Conservation (phyloP, 2,113 vertebrate genomes). For the Neopipo cinnamomea region DNA sequence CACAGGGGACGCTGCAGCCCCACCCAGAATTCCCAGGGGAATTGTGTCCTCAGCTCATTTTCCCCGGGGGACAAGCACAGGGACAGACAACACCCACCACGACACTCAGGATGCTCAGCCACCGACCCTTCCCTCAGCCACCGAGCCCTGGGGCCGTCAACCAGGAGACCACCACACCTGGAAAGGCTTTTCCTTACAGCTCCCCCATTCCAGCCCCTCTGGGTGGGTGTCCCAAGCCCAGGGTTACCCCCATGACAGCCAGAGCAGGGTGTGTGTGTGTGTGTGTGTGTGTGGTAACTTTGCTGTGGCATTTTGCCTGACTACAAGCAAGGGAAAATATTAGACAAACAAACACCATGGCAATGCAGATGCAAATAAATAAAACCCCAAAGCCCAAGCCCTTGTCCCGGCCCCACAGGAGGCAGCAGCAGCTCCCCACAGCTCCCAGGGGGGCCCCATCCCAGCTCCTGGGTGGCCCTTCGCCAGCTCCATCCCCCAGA, state of each 20-base stretch:
- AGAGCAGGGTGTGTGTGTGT: not conserved
- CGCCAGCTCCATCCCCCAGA: not conserved
- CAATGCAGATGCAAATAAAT: not conserved
- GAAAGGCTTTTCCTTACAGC: not conserved
- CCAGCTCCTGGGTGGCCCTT: accelerated
- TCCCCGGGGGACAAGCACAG: accelerated
- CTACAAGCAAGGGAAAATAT: not conserved
- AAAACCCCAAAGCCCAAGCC: not conserved
- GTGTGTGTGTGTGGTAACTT: no score
- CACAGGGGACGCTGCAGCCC: not conserved
- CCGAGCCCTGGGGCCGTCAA: not conserved
- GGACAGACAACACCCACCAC: not conserved
- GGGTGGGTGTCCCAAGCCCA: not conserved
- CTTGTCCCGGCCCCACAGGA: not conserved
- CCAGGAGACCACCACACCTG: not conserved
- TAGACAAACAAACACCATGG: not conserved
- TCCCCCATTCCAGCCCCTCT: not conserved
- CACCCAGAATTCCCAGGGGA: not conserved
- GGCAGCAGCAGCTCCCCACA: not conserved
- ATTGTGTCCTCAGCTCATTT: not conserved
- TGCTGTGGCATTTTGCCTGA: not conserved
- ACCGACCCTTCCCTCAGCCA: not conserved
- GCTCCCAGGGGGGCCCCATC: accelerated
- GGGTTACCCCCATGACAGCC: not conserved
- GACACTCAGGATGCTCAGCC: no score